phyloP scores from a whole-genome alignment of 1,140 invertebrate genomes.

The Triops longicaudatus region DNA sequence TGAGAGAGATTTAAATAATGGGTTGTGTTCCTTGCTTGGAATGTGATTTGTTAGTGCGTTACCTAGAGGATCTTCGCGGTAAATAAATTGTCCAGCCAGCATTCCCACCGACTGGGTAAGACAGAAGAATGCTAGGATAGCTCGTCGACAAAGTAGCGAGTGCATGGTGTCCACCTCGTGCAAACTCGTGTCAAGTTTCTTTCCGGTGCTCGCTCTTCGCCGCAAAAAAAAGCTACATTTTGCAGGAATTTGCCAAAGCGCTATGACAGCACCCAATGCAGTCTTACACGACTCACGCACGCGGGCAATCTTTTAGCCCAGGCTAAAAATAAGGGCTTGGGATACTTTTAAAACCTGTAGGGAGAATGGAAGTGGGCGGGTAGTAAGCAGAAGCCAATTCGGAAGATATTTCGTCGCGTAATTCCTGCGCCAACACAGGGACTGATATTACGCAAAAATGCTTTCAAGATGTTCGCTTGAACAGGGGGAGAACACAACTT shows the following conservation, averaged over 20 bases:
- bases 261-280: background rate
- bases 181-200: background rate
- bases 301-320: background rate
- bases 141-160: background rate
- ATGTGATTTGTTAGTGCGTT: background rate
- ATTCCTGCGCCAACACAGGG: too few species aligned
- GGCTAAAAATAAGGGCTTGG: constrained; percentile 4
- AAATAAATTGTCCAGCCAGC: constrained; percentile 17
- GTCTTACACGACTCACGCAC: constrained; percentile 9
- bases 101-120: background rate
- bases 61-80: constrained; percentile 23
- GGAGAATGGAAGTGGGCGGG: background rate
- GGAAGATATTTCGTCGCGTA: background rate
- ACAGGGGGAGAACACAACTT: too few species aligned
- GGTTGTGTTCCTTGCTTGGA: too few species aligned
- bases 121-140: background rate
- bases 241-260: background rate
- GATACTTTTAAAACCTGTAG: background rate
- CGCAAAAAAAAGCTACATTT: background rate
- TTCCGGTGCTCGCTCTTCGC: background rate
- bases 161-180: background rate
- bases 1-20: too few species aligned
- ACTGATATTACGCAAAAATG: too few species aligned
- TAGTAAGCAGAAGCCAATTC: background rate
- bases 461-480: too few species aligned